Conservation (phyloP, 2,797 vertebrate genomes). For the Chromis chromis region DNA sequence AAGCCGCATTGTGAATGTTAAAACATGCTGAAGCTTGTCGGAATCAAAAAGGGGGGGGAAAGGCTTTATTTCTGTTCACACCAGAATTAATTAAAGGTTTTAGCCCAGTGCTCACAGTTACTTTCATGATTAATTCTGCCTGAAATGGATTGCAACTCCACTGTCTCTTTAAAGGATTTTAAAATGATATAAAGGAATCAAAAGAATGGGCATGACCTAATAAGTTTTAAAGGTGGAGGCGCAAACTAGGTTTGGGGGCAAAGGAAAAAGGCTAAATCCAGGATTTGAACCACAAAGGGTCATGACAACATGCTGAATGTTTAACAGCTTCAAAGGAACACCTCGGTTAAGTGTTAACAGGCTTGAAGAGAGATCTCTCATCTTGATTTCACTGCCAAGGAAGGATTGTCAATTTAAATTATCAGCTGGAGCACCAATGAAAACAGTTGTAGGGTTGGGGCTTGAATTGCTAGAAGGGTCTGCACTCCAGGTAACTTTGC, state of each 20-base stretch:
- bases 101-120: constrained; percentile 7
- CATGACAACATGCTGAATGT: constrained; percentile 3
- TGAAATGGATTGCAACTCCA: background rate
- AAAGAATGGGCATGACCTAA: background rate
- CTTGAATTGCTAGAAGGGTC: too few relatives aligned
- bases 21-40: background rate
- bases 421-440: too few relatives aligned
- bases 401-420: too few relatives aligned
- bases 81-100: constrained; percentile 34
- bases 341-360: background rate
- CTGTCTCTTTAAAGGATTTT: background rate
- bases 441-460: too few relatives aligned
- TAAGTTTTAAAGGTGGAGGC: too few relatives aligned
- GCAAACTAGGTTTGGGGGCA: background rate
- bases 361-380: too few relatives aligned
- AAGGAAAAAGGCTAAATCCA: background rate
- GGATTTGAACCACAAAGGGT: constrained; percentile 11
- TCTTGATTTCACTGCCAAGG: too few relatives aligned
- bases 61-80: constrained; percentile 24
- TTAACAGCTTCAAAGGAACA: constrained; percentile 3
- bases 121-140: constrained; percentile 31
- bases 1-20: background rate
- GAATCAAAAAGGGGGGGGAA: background rate
- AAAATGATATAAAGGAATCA: background rate
- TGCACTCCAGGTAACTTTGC: too few relatives aligned